Base-by-base conservation (phyloP, 2,888 invertebrate species). In the Heliconius sara region DNA sequence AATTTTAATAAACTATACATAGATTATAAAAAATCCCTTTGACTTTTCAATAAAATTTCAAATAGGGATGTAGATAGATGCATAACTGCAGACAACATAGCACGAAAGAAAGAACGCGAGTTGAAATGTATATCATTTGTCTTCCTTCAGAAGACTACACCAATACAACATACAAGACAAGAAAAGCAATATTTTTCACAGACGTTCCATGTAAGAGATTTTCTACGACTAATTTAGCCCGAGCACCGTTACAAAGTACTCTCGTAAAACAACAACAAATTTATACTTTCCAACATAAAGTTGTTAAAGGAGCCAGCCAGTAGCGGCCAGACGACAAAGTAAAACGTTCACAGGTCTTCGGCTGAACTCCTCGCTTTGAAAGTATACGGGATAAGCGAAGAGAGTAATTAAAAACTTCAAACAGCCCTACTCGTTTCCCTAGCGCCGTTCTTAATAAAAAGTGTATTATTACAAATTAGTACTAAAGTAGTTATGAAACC, bases 401-500 rank as follows among this genome's bases (percentile, higher is more conserved):
- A 63, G 76, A 80, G 79, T 79, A 80, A 81, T 83, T 83, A 80
- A 63, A 73, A 72, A 83, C 75, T 81, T 80, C 65, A 76, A 79
- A 78, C 52, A 77, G 57, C 43, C 63, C 39, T 66, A 67, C 22
- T 78, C 74, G 76, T 81, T 81, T 82, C 66, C 77, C 70, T 25
- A 67, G 66, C 73, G 39, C 39, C 60, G 27, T 13, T 66, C 47
- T 73, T 73, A 73, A 65, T 66, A 76, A 66, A 78, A 77, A 79
- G 77, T 57, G 57, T 68, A 47, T n/a, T n/a, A 68, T 66, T 34
- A 66, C n/a, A 73, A 74, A 68, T 43, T 60, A 60, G 57, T 34
- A 57, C 30, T 13, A 60, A 22, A 72, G 34, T 34, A 60, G n/a
- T 34, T 73, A 57, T n/a, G 34, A 60, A 13, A 60, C 13, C 22